Evolutionary conservation across 2,888 invertebrate genomes (phyloP).

Genomic region (Netelia melanura): DNA sequence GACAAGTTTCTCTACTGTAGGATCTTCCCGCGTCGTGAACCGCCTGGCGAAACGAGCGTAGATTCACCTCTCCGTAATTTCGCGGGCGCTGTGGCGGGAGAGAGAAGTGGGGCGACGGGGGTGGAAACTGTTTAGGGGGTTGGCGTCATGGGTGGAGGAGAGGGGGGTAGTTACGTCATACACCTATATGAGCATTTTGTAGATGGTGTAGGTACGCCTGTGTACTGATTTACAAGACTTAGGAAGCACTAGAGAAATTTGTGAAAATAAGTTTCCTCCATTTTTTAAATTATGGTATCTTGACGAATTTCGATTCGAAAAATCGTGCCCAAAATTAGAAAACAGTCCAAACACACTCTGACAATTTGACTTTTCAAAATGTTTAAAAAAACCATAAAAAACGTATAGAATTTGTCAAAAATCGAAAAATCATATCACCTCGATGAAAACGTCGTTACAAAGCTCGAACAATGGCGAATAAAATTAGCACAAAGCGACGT

Average conservation of each 20-base stretch:
- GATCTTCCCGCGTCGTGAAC: neutral
- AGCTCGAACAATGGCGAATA: neutral
- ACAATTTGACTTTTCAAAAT: neutral
- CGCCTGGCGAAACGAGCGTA: slow-evolving; percentile 51
- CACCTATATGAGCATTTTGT: slow-evolving; percentile 37
- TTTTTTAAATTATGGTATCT: neutral
- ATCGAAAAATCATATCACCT: neutral
- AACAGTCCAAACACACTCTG: neutral
- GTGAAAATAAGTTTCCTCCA: neutral
- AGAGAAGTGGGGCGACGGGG: neutral
- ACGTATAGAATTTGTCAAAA: neutral
- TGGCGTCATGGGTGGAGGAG: neutral
- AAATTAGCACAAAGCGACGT: neutral
- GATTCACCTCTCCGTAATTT: neutral
- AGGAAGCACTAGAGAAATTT: neutral
- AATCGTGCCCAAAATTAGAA: neutral
- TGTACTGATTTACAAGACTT: too few species aligned
- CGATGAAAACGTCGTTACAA: neutral
- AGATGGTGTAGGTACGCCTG: too few species aligned
- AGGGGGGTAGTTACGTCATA: slow-evolving; percentile 42
- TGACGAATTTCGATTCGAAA: too few species aligned
- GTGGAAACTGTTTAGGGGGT: slow-evolving; percentile 21
- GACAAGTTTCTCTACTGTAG: slow-evolving; percentile 56
- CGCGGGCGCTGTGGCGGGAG: neutral
- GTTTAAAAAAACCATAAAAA: neutral